Base-by-base conservation (phyloP, 2,888 invertebrate species). In the Bembecia ichneumoniformis region DNA sequence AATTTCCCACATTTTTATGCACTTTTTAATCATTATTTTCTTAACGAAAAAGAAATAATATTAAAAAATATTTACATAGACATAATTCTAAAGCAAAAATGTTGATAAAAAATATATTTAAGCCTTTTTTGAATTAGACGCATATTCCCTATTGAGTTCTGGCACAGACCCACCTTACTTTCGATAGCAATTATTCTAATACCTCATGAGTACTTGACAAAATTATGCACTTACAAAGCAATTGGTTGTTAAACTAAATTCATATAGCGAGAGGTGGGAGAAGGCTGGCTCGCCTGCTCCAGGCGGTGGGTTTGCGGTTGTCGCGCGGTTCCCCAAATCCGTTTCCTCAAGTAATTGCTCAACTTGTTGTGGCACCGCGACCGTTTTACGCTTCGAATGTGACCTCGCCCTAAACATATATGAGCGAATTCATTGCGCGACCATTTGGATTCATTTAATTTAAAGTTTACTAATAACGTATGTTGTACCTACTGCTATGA, bases 321-420 rank as follows among this genome's bases (percentile, higher is more conserved):
- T 52, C 58, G 55, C 56, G 49, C 49, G 52, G 50, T 40, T 52
- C 40, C 47, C 49, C 50, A 63, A 68, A 68, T 63, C 61, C 58
- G 59, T 58, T 60, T 60, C 54, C 57, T 35, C 51, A 55, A 52
- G 66, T 71, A 68, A 70, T 66, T 66, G 60, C 60, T 52, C 56
- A 71, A 68, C 64, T 71, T 60, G 66, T 60, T 58, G 60, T 56
- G 60, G 61, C 63, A 48, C 64, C 60, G 49, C 51, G 54, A 55
- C 55, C 60, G 14, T 43, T 52, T 49, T 49, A 51, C 50, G 52
- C 50, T 43, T 36, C 50, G 43, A 47, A 50, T 28, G 28, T 28
- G 28, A 28, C 40, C 14, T 13, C 40, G 14, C n/a, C 40, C 13
- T 11, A 40, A 40, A 40, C 40, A 40, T 40, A 40, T 40, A 28